These are phyloP conservation scores for Glareola pratincola DNA, from an alignment of 2,113 vertebrate species.

Conservation along the genomic window DNA sequence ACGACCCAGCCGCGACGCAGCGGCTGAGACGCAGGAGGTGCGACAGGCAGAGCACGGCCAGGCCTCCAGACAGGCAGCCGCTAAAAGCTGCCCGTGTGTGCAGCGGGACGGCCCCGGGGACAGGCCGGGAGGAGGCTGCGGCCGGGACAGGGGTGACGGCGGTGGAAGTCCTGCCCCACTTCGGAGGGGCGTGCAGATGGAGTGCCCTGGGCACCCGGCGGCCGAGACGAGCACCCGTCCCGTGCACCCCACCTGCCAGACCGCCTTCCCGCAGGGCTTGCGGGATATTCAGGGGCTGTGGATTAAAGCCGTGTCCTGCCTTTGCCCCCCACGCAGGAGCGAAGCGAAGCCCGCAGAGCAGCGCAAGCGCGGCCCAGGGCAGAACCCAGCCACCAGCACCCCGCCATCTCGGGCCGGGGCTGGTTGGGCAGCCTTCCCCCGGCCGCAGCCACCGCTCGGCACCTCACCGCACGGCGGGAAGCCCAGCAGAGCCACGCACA, in stretches of 20 bases:
- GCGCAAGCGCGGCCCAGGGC: background rate
- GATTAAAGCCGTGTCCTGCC: background rate
- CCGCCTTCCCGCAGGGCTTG: no score
- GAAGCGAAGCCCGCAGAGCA: rapidly evolving
- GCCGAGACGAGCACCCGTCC: background rate
- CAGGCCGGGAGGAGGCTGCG: background rate
- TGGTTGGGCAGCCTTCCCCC: background rate
- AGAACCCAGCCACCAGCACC: background rate
- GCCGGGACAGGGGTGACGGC: background rate
- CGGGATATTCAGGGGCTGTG: background rate
- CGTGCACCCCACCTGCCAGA: background rate
- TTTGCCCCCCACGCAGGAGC: rapidly evolving
- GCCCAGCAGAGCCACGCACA: background rate
- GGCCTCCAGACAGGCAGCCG: background rate
- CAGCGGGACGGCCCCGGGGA: background rate
- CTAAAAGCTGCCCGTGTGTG: background rate
- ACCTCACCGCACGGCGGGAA: rapidly evolving
- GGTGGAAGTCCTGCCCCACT: background rate
- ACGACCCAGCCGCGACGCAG: rapidly evolving
- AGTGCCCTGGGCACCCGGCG: rapidly evolving
- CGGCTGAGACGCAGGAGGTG: background rate
- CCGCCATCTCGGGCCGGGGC: background rate
- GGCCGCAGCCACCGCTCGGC: rapidly evolving
- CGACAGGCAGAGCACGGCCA: rapidly evolving
- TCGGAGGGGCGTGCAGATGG: rapidly evolving